phyloP scores from a whole-genome alignment of 1,140 invertebrate genomes.

The Heterodera schachtii region DNA sequence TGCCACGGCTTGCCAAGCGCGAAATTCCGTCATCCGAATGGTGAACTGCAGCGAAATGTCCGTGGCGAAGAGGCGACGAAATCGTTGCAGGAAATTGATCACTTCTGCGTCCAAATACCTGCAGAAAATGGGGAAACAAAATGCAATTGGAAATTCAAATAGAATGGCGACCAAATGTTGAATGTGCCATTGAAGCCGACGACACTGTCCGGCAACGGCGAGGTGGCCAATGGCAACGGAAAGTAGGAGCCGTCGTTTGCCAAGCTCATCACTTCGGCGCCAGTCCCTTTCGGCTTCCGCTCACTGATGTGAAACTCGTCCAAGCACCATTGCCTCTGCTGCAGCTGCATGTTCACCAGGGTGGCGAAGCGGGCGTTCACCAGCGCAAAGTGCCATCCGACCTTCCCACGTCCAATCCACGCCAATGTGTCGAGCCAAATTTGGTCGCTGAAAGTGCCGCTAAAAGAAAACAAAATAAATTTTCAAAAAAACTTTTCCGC shows the following conservation, averaged over 20 bases:
- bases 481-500: too few relatives aligned
- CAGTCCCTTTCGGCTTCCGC: too few relatives aligned
- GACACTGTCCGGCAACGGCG: neutral
- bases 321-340: neutral
- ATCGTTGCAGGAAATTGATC: too few relatives aligned
- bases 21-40: too few relatives aligned
- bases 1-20: too few relatives aligned
- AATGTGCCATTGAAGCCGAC: too few relatives aligned
- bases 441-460: too few relatives aligned
- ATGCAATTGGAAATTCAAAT: neutral
- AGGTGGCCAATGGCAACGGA: neutral
- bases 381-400: neutral
- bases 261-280: neutral
- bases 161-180: neutral
- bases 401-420: neutral
- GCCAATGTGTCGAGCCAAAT: too few relatives aligned
- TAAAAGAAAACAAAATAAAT: too few relatives aligned
- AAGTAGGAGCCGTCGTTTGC: neutral
- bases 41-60: neutral
- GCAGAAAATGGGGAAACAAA: neutral
- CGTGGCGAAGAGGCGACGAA: neutral
- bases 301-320: neutral
- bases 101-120: neutral
- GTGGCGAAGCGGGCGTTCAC: neutral
- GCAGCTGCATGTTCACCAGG: neutral